Evolutionary conservation across 2,888 invertebrate species (phyloP), one percentile per base, ranked within the genome.

Genomic region (Agonopterix subpropinquella): DNA sequence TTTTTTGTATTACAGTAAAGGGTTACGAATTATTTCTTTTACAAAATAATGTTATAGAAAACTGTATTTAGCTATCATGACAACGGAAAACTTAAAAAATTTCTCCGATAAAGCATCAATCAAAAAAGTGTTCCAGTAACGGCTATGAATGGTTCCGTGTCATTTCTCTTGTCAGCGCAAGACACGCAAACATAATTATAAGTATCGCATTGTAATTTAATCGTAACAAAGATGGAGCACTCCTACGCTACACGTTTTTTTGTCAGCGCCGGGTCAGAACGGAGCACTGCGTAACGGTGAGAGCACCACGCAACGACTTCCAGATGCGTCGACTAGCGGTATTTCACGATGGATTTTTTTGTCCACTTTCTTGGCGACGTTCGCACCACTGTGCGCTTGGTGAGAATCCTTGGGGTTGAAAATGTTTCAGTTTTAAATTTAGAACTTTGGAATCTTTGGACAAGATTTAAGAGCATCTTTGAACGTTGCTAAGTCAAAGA

Each of bases 301-400:
- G 75, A 70, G 73, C 66, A 59, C 70, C 65, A 73, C 73, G 75
- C 78, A 80, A 85, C 78, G 78, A 71, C 69, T 77, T 75, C 84
- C 87, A 88, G 86, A 88, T 87, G 87, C 71, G 76, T 51, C 64
- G 75, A 61, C 62, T 86, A 86, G 85, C 86, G 86, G 87, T 86
- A 84, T 75, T 73, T 72, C 68, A 65, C 67, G 60, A 62, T 64
- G 64, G 64, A 28, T 28, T 79, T 81, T 82, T 85, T 85, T 83
- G 73, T 73, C 67, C 60, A 61, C 59, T 54, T 61, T 65, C 62
- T 58, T 55, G 57, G 61, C 53, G 53, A 54, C 61, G 59, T 51
- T 61, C 28, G 56, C 51, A 61, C 55, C 69, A 71, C 63, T 64
- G 67, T 37, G 43, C 36, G 10, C 9, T 37, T 10, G 28, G 63